Evolutionary conservation across 64 coral and sea anemone species (phyloP).

Genomic region (Stylophora pistillata): DNA sequence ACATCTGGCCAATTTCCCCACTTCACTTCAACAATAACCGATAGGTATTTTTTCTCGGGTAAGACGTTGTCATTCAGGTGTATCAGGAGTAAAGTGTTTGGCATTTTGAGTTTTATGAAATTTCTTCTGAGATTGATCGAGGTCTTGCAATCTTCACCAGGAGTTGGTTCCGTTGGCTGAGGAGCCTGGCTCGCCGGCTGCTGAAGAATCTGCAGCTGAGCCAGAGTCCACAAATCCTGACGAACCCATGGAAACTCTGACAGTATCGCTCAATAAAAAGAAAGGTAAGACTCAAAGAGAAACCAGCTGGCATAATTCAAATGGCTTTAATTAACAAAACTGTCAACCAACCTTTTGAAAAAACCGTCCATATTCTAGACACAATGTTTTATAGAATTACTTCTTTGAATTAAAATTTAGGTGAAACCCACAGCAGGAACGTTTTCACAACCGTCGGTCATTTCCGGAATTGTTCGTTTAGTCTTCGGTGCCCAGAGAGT

Average conservation of each 20-base stretch:
- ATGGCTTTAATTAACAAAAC: background rate
- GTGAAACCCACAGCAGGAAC: too few species aligned
- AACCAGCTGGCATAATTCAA: background rate
- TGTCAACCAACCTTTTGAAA: too few species aligned
- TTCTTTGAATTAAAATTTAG: too few species aligned
- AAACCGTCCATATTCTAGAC: too few species aligned
- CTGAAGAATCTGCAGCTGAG: background rate
- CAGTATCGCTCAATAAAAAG: conserved; percentile 3
- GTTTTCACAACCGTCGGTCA: too few species aligned
- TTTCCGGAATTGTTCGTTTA: background rate
- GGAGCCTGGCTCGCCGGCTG: background rate
- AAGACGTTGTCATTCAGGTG: background rate
- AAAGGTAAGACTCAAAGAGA: background rate
- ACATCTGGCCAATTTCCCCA: background rate
- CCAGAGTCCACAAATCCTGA: background rate
- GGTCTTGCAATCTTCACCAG: background rate
- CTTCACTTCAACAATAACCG: background rate
- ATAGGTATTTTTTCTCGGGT: background rate
- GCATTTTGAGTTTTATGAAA: background rate
- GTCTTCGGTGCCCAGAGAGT: background rate
- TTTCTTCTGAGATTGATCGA: background rate
- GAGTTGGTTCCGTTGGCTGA: conserved; percentile 14
- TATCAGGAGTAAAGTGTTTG: background rate
- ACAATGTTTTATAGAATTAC: too few species aligned
- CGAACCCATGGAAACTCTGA: conserved; percentile 32